Conservation (phyloP, 92 coral and sea anemone genomes). For the Siderastrea siderea region DNA sequence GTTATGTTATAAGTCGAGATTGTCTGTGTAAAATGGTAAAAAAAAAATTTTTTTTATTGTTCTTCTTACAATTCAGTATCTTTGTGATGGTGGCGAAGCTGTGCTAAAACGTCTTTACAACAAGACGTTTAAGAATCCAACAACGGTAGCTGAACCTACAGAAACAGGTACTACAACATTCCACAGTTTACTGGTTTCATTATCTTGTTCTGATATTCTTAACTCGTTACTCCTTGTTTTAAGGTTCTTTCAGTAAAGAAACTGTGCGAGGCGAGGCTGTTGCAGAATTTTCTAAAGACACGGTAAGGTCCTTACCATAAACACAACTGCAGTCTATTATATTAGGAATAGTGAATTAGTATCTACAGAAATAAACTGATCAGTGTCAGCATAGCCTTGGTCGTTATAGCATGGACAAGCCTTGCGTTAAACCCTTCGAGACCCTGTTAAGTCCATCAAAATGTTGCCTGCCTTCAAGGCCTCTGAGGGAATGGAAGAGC, state of each 20-base stretch:
- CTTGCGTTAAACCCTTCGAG: too few species aligned
- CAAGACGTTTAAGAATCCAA: slow-evolving; percentile 63
- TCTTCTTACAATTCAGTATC: slow-evolving; percentile 18
- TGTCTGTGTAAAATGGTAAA: too few species aligned
- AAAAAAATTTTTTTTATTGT: background rate
- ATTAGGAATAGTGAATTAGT: background rate
- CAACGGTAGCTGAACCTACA: slow-evolving; percentile 32
- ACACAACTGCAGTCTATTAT: background rate
- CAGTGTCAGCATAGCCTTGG: too few species aligned
- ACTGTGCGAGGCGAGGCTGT: background rate
- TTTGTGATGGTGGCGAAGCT: slow-evolving; percentile 88
- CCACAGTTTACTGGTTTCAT: background rate
- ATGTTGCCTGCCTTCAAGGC: too few species aligned
- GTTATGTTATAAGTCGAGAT: too few species aligned
- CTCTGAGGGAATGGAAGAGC: too few species aligned
- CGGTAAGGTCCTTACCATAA: background rate
- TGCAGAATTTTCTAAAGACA: background rate
- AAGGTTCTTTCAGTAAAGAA: slow-evolving; percentile 11
- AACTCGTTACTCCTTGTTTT: background rate
- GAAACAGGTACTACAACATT: slow-evolving; percentile 11
- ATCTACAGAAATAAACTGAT: too few species aligned
- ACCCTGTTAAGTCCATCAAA: too few species aligned
- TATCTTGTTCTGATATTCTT: background rate
- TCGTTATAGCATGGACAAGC: too few species aligned
- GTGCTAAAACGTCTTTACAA: slow-evolving; percentile 86